Conservation (phyloP, 2,797 vertebrate genomes). For the Lutjanus argentimaculatus region DNA sequence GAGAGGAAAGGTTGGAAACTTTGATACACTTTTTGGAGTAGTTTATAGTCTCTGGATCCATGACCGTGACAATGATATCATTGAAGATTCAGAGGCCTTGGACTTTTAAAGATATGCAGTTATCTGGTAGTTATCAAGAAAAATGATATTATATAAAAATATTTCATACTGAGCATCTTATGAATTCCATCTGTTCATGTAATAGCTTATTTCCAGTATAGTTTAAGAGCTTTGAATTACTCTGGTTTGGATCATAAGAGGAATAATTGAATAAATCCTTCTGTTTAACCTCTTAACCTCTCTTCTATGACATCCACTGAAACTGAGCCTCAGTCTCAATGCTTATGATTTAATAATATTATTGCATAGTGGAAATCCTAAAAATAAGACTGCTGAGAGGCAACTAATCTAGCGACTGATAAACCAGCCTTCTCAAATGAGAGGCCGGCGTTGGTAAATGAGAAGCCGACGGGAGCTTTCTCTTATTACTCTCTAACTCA, state of each 20-base stretch:
- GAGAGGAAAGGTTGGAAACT: conserved; percentile 11
- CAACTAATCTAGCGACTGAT: conserved; percentile 22
- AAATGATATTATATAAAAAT: not conserved
- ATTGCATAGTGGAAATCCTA: conserved; percentile 22
- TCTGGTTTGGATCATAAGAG: not conserved
- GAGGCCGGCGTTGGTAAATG: not conserved
- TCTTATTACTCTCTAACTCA: conserved; percentile 29
- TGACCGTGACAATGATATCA: conserved; percentile 4
- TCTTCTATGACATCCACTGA: not conserved
- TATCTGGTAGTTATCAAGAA: conserved; percentile 26
- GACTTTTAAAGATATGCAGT: not conserved
- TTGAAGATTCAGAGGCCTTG: not conserved
- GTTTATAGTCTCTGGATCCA: conserved; percentile 10
- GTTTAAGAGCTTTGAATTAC: not conserved
- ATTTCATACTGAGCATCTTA: not conserved
- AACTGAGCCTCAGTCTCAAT: not conserved
- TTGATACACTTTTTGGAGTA: not conserved
- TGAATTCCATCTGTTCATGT: not conserved
- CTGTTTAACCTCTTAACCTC: conserved; percentile 16
- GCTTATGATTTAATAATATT: conserved; percentile 28
- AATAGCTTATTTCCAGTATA: not conserved
- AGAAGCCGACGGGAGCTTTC: conserved; percentile 26
- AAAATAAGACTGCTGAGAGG: conserved; percentile 38
- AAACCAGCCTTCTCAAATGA: conserved; percentile 13
- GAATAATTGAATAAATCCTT: conserved; percentile 14